phyloP scores from a whole-genome alignment of 2,797 vertebrate genomes.

The Arnoldichthys spilopterus region DNA sequence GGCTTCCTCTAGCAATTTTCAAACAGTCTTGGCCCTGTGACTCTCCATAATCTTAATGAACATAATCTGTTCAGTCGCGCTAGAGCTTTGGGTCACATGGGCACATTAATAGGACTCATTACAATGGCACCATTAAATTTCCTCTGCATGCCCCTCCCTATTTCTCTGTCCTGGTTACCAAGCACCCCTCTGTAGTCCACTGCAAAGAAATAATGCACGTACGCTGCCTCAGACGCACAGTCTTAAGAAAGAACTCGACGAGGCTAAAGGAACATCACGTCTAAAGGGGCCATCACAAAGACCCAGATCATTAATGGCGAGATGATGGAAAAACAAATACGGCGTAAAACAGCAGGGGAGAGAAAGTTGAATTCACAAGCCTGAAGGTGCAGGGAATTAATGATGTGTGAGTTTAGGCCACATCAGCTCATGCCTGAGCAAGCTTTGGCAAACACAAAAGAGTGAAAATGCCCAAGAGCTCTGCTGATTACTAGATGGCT shows the following conservation, averaged over 20 bases:
- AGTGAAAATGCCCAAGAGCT: background rate
- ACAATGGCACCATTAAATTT: slow-evolving; percentile 7
- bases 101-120: slow-evolving; percentile 12
- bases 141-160: background rate
- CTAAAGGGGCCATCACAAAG: slow-evolving; percentile 27
- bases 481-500: background rate
- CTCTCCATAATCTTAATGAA: slow-evolving; percentile 35
- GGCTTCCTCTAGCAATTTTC: background rate
- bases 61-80: slow-evolving; percentile 23
- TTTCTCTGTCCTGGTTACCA: background rate
- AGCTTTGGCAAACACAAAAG: background rate
- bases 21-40: background rate
- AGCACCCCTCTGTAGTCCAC: background rate
- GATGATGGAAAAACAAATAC: slow-evolving; percentile 40
- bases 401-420: slow-evolving; percentile 17
- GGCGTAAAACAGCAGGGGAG: slow-evolving; percentile 34
- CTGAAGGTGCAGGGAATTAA: slow-evolving; percentile 32
- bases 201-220: background rate
- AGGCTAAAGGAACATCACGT: background rate
- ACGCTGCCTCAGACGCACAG: background rate
- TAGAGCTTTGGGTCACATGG: slow-evolving; percentile 18
- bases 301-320: slow-evolving; percentile 32
- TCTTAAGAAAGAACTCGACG: slow-evolving; percentile 38
- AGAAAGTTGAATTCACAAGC: background rate
- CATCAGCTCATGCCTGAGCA: slow-evolving; percentile 5